phyloP scores from a whole-genome alignment of 2,888 invertebrate genomes.

The Pristionchus entomophagus region DNA sequence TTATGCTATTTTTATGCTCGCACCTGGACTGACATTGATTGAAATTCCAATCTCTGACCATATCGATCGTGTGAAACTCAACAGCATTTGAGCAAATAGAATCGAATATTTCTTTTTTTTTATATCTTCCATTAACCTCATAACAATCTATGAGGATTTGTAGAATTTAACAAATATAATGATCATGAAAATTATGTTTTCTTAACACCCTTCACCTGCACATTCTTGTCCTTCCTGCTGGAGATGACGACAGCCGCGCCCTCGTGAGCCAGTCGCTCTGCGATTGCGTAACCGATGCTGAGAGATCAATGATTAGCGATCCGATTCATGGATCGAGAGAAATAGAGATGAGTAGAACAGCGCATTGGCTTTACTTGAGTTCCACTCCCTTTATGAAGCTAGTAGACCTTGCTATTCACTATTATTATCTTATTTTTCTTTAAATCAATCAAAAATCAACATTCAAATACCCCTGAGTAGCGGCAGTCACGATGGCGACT shows the following conservation, averaged over 20 bases:
- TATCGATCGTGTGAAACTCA: no score
- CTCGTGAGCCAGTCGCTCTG: conserved; percentile 88
- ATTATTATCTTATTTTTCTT: no score
- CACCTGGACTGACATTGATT: no score
- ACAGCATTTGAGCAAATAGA: no score
- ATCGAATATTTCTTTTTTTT: no score
- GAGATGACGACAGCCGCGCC: conserved; percentile 93
- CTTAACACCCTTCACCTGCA: conserved; percentile 81
- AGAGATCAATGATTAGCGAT: background rate
- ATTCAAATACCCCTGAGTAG: conserved; percentile 66
- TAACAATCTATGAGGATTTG: background rate
- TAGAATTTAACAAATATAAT: no score
- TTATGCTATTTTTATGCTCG: no score
- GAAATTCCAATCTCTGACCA: no score
- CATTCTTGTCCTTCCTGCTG: conserved; percentile 90
- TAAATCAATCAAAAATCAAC: background rate
- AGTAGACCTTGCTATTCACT: no score
- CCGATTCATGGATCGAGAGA: background rate
- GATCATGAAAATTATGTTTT: no score
- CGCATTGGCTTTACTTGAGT: background rate
- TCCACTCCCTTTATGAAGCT: background rate
- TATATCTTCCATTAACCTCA: background rate
- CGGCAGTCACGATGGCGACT: conserved; percentile 74
- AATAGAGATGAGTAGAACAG: no score
- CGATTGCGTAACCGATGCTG: conserved; percentile 90